Base-by-base conservation (phyloP, 2,888 invertebrate genomes). In the Drosophila formosana region DNA sequence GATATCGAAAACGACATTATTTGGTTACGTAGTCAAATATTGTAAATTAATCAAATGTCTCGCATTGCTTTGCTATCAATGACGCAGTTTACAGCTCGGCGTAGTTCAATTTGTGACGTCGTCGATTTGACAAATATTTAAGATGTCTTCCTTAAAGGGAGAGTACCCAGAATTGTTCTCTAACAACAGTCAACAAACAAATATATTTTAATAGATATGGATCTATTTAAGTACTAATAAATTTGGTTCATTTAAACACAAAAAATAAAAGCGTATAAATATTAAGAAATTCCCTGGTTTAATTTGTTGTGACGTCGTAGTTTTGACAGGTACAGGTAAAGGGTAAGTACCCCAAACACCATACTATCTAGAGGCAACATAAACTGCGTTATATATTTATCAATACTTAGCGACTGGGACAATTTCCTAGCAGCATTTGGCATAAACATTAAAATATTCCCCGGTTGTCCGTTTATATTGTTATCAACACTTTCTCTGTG, bases 81-180 rank as follows among this genome's bases (percentile, higher is more conserved):
- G 75, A 62, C 72, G 69, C n/a, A 58, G 39, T 58, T 49, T 37
- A 11, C 25, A 9, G 6, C 37, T 7, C 7, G 6, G 7, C 39
- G 39, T 41, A 18, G 18, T 41, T 41, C 39, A 41, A 18, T 41
- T 11, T 43, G 11, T 51, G 50, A 51, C 51, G 51, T 51, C 34
- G 32, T 50, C 23, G 23, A 5, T 34, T 25, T 25, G 23, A 18
- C 5, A 11, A 9, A 8, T 3, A 51, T 37, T 4, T n/a, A 37
- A 25, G n/a, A 39, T n/a, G 7, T 9, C 13, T 39, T 26, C 2
- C 7, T 6, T 37, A 4, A 4, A 37, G 25, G 25, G 25, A 32
- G 37, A 25, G 25, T 37, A 37, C n/a, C n/a, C 2, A 4, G 3
- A 37, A 34, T 2, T n/a, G 30, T 18, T 8, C 9, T 18, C 13